These are phyloP conservation scores for Ptycholaimellus sp. DNA, from an alignment of 2,888 invertebrate species.

Conservation along the genomic window DNA sequence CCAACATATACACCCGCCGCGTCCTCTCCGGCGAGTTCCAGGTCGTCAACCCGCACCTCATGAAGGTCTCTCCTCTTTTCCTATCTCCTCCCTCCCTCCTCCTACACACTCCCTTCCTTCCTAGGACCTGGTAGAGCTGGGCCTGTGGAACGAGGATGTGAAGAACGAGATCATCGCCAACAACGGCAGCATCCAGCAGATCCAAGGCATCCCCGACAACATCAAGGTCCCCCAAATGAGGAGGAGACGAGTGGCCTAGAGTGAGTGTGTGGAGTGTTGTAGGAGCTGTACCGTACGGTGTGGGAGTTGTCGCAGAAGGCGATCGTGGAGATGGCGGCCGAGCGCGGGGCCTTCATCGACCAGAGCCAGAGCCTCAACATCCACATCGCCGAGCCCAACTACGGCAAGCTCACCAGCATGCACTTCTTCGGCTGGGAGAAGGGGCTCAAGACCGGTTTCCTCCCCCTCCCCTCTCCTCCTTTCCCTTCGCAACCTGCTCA, in stretches of 20 bases:
- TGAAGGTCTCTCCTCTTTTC: no score
- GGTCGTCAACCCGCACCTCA: slow-evolving; percentile 79
- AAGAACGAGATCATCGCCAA: slow-evolving; percentile 71
- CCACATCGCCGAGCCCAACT: slow-evolving; percentile 77
- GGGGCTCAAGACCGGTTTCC: slow-evolving; percentile 26
- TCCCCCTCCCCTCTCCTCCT: no score
- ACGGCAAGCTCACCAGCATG: slow-evolving; percentile 79
- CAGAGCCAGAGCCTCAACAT: slow-evolving; percentile 95
- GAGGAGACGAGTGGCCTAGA: no score
- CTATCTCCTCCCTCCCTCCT: no score
- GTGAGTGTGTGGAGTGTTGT: no score
- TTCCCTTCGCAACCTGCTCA: no score
- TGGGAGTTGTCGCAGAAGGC: slow-evolving; percentile 50
- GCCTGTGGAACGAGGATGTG: slow-evolving; percentile 80
- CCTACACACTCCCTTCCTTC: no score
- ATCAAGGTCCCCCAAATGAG: no score
- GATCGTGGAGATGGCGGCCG: slow-evolving; percentile 84
- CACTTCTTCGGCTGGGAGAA: slow-evolving; percentile 92
- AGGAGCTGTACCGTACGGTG: slow-evolving; percentile 32
- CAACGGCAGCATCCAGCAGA: slow-evolving; percentile 61
- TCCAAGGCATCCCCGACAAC: slow-evolving; percentile 10
- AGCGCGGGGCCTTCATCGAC: slow-evolving; percentile 88
- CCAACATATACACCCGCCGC: slow-evolving; percentile 74
- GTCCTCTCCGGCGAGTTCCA: slow-evolving; percentile 63
- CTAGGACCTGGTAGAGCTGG: slow-evolving; percentile 70